A percentile compares a stretch with the other conserved stretches of the same genome.
Evolutionary conservation across 2,888 invertebrate species (phyloP).

Genomic region (Stomorhina lunata): DNA sequence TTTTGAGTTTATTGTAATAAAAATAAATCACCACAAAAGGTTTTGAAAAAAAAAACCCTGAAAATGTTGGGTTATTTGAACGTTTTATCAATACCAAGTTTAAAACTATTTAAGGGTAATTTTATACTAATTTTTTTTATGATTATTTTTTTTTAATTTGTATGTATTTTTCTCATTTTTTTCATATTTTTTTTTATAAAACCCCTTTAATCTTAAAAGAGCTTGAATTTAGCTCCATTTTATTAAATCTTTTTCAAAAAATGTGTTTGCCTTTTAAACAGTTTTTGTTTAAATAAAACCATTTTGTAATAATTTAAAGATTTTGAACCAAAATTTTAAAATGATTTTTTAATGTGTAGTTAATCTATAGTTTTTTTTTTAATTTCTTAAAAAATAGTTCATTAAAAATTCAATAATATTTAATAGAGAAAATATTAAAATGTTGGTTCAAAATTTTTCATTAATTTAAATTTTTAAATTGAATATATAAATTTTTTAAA

Average conservation of each 20-base stretch:
- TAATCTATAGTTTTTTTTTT: no score
- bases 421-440: no score
- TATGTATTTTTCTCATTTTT: slow-evolving; percentile 3
- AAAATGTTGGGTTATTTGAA: not conserved
- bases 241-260: not conserved
- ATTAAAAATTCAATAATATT: no score
- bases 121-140: no score
- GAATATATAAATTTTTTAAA: no score
- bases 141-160: slow-evolving; percentile 17
- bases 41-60: slow-evolving; percentile 6
- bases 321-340: not conserved
- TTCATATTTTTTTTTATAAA: not conserved
- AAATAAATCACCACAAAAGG: slow-evolving; percentile 30
- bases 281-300: slow-evolving; percentile 3
- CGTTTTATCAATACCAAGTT: not conserved
- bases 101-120: no score
- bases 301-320: not conserved
- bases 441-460: no score
- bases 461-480: no score
- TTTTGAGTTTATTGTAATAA: slow-evolving; percentile 24
- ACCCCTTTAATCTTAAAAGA: no score
- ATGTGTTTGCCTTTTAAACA: slow-evolving; percentile 62
- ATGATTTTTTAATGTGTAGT: no score
- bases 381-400: no score
- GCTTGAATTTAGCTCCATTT: no score